A percentile compares a stretch with the other conserved stretches of the same genome.
phyloP scores from a whole-genome alignment of 2,113 vertebrate genomes.

The Gila orcuttii region DNA sequence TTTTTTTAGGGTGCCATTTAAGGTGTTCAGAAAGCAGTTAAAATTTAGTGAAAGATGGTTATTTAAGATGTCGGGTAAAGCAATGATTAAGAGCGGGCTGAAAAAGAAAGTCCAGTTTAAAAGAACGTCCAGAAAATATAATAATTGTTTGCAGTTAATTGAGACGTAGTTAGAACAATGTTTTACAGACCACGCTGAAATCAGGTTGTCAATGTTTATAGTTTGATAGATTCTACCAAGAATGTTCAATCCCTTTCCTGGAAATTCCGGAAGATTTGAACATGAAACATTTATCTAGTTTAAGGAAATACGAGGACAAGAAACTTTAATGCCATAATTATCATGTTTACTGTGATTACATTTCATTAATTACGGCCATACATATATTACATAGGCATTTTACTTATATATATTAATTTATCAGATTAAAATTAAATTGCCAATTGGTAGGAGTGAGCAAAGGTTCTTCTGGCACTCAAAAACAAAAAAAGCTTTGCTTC shows the following conservation, averaged over 20 bases:
- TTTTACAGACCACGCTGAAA: not conserved
- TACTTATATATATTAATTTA: not conserved
- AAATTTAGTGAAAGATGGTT: not conserved
- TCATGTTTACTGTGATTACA: not conserved
- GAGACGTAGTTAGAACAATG: not conserved
- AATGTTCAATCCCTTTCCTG: not conserved
- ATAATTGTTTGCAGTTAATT: not conserved
- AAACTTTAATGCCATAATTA: not conserved
- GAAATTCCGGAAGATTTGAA: not conserved
- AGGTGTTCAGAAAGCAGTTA: not conserved
- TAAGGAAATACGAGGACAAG: not conserved
- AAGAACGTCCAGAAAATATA: not conserved
- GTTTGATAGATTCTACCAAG: not conserved
- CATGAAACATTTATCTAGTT: too few relatives aligned
- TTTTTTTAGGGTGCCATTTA: not conserved
- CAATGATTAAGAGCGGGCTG: not conserved
- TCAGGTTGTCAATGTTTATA: not conserved
- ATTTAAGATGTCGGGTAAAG: not conserved
- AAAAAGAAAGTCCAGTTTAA: not conserved
- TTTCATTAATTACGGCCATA: not conserved
- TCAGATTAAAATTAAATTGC: not conserved
- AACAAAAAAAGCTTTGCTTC: not conserved
- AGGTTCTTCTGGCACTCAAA: not conserved
- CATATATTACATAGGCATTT: not conserved
- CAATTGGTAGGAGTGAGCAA: not conserved